These are phyloP conservation scores for Atta colombica DNA, from an alignment of 1,140 invertebrate species.

Conservation along the genomic window DNA sequence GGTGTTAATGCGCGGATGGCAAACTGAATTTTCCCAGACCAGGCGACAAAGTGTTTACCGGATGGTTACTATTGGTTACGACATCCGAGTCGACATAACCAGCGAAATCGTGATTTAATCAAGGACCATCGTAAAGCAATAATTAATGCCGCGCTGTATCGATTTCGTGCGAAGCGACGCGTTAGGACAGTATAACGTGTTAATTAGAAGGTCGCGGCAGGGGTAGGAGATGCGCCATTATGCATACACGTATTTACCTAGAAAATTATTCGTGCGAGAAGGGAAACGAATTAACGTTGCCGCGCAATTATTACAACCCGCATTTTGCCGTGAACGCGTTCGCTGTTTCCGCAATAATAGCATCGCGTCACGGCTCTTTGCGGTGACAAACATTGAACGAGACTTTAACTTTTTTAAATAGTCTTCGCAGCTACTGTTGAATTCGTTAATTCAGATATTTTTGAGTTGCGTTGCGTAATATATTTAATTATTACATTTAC, in stretches of 20 bases:
- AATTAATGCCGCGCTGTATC: conserved; percentile 65
- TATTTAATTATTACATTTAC: not conserved
- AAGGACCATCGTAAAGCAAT: conserved; percentile 62
- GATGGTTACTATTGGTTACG: conserved; percentile 31
- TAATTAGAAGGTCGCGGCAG: conserved; percentile 50
- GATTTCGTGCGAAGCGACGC: conserved; percentile 56
- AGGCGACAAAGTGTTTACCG: conserved; percentile 39
- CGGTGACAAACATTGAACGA: conserved; percentile 41
- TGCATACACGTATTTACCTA: conserved; percentile 60
- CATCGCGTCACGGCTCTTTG: not conserved
- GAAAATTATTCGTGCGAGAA: conserved; percentile 61
- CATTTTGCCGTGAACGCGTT: conserved; percentile 27
- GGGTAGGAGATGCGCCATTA: conserved; percentile 21
- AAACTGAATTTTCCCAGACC: conserved; percentile 51
- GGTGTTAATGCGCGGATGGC: conserved; percentile 25
- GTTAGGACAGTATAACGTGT: conserved; percentile 62
- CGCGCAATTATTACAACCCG: conserved; percentile 58
- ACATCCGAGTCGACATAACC: conserved; percentile 42
- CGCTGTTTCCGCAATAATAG: conserved; percentile 54
- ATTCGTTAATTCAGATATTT: conserved; percentile 21
- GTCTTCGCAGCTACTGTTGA: not conserved
- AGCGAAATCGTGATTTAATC: conserved; percentile 65
- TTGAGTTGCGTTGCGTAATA: not conserved
- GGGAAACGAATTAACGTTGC: conserved; percentile 54
- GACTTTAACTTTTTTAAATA: conserved; percentile 53